Percentiles rank a stretch among this genome's conserved stretches.
phyloP scores from a whole-genome alignment of 1,140 invertebrate species.

The Nasonia giraulti region DNA sequence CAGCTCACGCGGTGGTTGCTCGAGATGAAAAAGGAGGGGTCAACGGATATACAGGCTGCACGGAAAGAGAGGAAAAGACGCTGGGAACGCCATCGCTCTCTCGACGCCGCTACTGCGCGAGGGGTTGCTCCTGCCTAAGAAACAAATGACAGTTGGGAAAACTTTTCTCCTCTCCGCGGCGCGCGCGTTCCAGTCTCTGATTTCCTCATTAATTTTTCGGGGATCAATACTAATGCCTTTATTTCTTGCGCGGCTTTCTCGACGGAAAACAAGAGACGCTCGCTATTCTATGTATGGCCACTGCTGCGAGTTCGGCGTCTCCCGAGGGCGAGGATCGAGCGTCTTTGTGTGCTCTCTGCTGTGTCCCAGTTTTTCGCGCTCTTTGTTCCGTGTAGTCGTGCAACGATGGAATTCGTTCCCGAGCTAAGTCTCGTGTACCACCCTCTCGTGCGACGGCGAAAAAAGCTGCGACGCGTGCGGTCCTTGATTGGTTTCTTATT shows the following conservation, averaged over 20 bases:
- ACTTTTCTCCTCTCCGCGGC: slow-evolving; percentile 58
- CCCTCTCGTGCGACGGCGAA: not conserved
- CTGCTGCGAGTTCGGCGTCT: not conserved
- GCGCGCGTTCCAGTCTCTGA: slow-evolving; percentile 66
- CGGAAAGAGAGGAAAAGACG: slow-evolving; percentile 7
- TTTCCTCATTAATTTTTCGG: slow-evolving; percentile 68
- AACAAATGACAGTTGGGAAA: slow-evolving; percentile 68
- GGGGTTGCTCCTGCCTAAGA: slow-evolving; percentile 43
- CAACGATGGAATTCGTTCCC: slow-evolving; percentile 35
- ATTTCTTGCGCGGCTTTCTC: slow-evolving; percentile 55
- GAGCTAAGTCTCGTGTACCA: not conserved
- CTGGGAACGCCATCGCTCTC: slow-evolving; percentile 46
- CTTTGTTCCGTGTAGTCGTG: slow-evolving; percentile 35
- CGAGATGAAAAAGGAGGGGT: not conserved
- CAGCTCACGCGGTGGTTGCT: not conserved
- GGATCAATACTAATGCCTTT: slow-evolving; percentile 66
- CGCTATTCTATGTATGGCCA: not conserved
- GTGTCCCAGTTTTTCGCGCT: slow-evolving; percentile 18
- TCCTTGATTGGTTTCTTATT: not conserved
- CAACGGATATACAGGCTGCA: not conserved
- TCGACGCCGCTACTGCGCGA: not conserved
- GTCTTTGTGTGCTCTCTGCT: no score
- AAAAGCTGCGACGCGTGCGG: not conserved
- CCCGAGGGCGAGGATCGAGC: not conserved
- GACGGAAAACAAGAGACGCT: slow-evolving; percentile 12